Percentiles rank a stretch among this genome's conserved stretches.
phyloP scores from a whole-genome alignment of 2,888 invertebrate species.

The Eurytoma californica region DNA sequence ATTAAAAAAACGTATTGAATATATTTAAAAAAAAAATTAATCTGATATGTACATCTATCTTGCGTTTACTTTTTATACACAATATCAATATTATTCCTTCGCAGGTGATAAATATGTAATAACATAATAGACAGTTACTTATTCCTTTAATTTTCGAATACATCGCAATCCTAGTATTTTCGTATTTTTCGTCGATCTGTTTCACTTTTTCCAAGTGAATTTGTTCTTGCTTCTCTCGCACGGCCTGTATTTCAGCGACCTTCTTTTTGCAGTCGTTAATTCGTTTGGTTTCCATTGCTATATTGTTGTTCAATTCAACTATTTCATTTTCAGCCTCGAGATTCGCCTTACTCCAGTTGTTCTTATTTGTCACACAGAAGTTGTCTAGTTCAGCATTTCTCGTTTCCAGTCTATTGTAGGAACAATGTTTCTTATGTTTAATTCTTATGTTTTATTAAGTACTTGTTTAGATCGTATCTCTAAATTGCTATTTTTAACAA shows the following conservation, averaged over 20 bases:
- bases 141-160: conserved; percentile 64
- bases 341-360: conserved; percentile 52
- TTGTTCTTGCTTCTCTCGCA: conserved; percentile 57
- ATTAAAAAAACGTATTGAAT: neutral
- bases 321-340: conserved; percentile 62
- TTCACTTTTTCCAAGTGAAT: conserved; percentile 59
- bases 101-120: neutral
- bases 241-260: conserved; percentile 53
- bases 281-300: conserved; percentile 59
- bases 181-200: conserved; percentile 60
- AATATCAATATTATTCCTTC: conserved; percentile 28
- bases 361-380: conserved; percentile 57
- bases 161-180: conserved; percentile 59
- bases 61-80: too few relatives aligned
- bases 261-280: conserved; percentile 56
- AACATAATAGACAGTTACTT: conserved; percentile 59
- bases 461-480: neutral
- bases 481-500: neutral
- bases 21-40: neutral
- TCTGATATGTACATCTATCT: too few relatives aligned
- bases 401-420: conserved; percentile 59
- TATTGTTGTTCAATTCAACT: conserved; percentile 59
- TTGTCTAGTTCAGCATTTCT: conserved; percentile 61
- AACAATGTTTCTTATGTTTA: too few relatives aligned
- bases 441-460: too few relatives aligned